Evolutionary conservation across 2,797 vertebrate genomes (phyloP), one percentile per base, ranked within the genome.

Genomic region (Xenops minutus): DNA sequence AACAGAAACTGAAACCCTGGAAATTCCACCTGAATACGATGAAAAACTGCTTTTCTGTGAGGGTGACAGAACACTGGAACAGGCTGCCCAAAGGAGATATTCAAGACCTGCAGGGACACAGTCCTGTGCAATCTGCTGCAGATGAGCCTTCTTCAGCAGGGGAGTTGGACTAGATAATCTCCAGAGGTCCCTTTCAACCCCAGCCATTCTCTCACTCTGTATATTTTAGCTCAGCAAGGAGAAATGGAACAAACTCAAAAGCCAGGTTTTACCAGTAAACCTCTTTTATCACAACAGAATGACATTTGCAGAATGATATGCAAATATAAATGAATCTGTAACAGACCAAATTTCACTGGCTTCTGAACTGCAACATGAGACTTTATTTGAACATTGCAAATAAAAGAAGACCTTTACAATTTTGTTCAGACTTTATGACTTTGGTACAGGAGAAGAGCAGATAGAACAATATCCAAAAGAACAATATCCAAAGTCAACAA

Each of bases 351-450:
- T 61, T 80, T 69, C 56, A 30, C 30, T 80, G 72, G 22, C 26
- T 89, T 94, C 51, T 69, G 61, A 88, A 74, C 26, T 69, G 46
- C 55, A 72, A 64, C 41, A 69, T 48, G 10, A 75, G 46, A 75
- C 14, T 54, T 15, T 39, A 66, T 66, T 59, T 72, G n/a, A 94
- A 71, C 36, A 75, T 30, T 7, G 71, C 56, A 89, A 94, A 85
- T 88, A 85, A 82, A 83, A 49, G 72, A 77, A 81, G 58, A 77
- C 23, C 36, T 85, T 88, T 55, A 59, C 32, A 86, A 41, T 82
- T 95, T 86, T 76, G 67, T 90, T 84, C 3, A 4, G 21, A 71
- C 10, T 43, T 77, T 80, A 75, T 62, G 49, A 88, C 18, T 32
- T 17, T 59, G n/a, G 69, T n/a, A 76, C 3, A 43, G 18, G 10